Evolutionary conservation across 2,888 invertebrate genomes (phyloP), one percentile per base, ranked within the genome.

Genomic region (Rhagophthalmus giganteus): DNA sequence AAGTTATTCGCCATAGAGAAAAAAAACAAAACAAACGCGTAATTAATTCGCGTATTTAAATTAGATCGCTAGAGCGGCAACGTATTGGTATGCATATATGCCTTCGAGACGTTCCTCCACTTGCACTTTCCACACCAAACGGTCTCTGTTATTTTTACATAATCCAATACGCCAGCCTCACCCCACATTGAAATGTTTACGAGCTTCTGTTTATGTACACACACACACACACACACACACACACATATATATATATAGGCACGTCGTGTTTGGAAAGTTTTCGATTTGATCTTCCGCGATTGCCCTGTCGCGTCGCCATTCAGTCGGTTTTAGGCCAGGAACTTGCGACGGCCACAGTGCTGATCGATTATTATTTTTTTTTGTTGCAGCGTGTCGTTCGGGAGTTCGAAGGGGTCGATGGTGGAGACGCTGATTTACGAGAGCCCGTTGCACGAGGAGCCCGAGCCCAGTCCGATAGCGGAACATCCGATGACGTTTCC

Each of bases 391-490:
- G 94, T 94, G 61, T 93, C 93, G 38, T 94, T 94, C 76, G 94
- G 93, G 61, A 93, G 92, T 74, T 92, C 92, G 62, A 93, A 93
- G 75, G 93, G 93, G 60, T 93, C 93, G 39, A 93, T 94, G 93
- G 93, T 94, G 58, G 94, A 94, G 79, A 94, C 94, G 34, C 80
- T 93, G 62, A 90, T 94, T 64, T 93, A 89, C 78, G 93, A 94
- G 78, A 89, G 86, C 66, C 86, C 86, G 20, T 81, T 90, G 39
- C 89, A 89, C 67, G 88, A 89, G 74, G 89, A 89, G 69, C 85
- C 86, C 6, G 87, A 87, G 74, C 80, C 79, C 68, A 86, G 85
- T 78, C 86, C 82, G 13, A 81, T 80, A 25, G 78, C 80, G 1
- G 78, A 74, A 61, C 70, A 70, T 42, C 55, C 55, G 61, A 63